Percentiles rank a stretch among this genome's conserved stretches.
Evolutionary conservation across 1,140 invertebrate genomes (phyloP).

Genomic region (Helicorthomorpha holstii): DNA sequence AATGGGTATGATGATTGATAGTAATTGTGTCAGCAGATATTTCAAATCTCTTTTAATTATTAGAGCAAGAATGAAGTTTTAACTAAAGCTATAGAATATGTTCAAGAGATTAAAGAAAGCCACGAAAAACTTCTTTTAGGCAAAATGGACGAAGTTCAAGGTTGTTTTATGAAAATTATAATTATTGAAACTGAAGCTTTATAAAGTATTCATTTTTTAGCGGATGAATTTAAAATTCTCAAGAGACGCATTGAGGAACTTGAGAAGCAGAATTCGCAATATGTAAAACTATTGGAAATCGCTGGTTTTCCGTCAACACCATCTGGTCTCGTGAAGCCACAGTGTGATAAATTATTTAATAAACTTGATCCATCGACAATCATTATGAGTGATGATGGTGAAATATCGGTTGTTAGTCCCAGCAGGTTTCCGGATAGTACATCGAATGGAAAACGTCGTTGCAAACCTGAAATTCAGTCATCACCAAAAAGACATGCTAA

Average conservation of each 20-base stretch:
- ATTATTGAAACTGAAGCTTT: no score
- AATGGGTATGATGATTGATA: background rate
- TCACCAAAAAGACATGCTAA: no score
- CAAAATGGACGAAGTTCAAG: constrained; percentile 16
- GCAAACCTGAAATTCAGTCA: no score
- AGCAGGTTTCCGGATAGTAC: no score
- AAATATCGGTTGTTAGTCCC: no score
- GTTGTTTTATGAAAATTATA: no score
- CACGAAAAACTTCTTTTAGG: constrained; percentile 18
- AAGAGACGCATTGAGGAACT: constrained; percentile 17
- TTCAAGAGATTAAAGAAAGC: constrained; percentile 20
- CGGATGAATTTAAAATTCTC: constrained; percentile 17
- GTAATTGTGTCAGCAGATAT: background rate
- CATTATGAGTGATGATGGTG: no score
- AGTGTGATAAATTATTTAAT: no score
- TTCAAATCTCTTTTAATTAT: constrained; percentile 7
- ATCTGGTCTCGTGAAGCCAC: no score
- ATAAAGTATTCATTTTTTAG: constrained; percentile 11
- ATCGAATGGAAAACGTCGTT: no score
- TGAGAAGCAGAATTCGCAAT: constrained; percentile 16
- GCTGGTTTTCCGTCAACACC: constrained; percentile 14
- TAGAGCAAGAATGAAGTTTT: constrained; percentile 24
- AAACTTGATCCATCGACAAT: no score
- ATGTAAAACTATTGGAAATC: constrained; percentile 18
- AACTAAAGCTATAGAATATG: constrained; percentile 22